These are phyloP conservation scores for Salmo trutta DNA, from an alignment of 2,797 vertebrate genomes.

Conservation along the genomic window DNA sequence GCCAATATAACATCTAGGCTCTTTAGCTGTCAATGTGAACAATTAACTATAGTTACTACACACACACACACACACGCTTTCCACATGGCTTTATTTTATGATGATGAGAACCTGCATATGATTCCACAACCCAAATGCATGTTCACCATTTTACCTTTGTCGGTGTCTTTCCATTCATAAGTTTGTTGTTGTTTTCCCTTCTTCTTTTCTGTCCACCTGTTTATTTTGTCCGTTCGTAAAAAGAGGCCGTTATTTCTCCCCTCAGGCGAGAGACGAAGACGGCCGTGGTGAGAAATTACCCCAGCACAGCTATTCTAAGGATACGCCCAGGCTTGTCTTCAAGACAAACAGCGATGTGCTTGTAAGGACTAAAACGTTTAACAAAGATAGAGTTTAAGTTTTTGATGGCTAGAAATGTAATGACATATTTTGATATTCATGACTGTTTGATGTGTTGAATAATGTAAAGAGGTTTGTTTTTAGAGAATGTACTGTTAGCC, in stretches of 20 bases:
- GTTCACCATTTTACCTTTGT: conserved; percentile 58
- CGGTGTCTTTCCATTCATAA: conserved; percentile 33
- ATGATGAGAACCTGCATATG: conserved; percentile 41
- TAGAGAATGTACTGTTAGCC: conserved; percentile 4
- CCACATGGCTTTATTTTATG: conserved; percentile 27
- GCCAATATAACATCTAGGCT: background rate
- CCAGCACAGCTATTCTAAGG: conserved; percentile 99
- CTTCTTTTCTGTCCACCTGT: conserved; percentile 69
- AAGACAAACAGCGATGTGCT: conserved; percentile 99
- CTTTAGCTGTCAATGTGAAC: background rate
- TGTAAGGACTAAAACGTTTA: conserved; percentile 98
- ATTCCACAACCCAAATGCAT: conserved; percentile 46
- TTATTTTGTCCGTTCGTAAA: conserved; percentile 98
- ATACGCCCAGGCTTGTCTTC: conserved; percentile 99
- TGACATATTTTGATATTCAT: conserved; percentile 34
- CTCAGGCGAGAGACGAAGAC: conserved; percentile 99
- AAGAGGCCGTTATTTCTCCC: conserved; percentile 99
- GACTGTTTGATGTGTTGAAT: conserved; percentile 26
- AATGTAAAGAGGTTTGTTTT: conserved; percentile 18
- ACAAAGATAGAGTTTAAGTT: conserved; percentile 74
- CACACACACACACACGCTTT: conserved; percentile 17
- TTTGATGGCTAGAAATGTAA: conserved; percentile 58
- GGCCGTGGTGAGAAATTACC: conserved; percentile 98
- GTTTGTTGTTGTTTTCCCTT: conserved; percentile 68
- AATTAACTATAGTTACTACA: background rate